Conservation (phyloP, 2,113 vertebrate species). For the Thalassoma bifasciatum region DNA sequence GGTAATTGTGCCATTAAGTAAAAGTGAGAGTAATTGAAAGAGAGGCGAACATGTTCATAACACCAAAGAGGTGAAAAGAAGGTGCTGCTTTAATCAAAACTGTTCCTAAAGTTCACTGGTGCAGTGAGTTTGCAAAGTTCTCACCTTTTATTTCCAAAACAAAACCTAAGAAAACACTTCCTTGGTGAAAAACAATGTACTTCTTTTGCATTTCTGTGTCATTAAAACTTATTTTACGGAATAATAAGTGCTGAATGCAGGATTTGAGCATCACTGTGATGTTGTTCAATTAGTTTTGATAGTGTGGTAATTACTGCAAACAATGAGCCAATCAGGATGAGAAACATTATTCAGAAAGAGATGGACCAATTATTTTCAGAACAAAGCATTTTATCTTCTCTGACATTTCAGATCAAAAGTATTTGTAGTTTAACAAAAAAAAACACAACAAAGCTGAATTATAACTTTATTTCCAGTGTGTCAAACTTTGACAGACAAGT, state of each 20-base stretch:
- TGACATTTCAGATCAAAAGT: conserved; percentile 11
- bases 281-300: conserved; percentile 42
- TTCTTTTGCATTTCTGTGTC: conserved; percentile 40
- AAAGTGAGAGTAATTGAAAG: background rate
- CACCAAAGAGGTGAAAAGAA: conserved; percentile 1
- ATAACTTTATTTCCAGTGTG: conserved; percentile 17
- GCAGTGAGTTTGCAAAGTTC: conserved; percentile 11
- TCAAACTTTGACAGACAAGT: conserved; percentile 39
- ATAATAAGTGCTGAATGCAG: conserved; percentile 16
- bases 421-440: conserved; percentile 17
- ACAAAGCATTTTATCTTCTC: conserved; percentile 32
- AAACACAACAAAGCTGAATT: conserved; percentile 2
- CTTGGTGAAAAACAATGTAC: conserved; percentile 26
- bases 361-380: conserved; percentile 44
- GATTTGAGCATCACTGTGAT: conserved; percentile 35
- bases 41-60: conserved; percentile 18
- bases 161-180: background rate
- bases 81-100: conserved; percentile 47
- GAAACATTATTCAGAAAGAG: conserved; percentile 31
- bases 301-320: conserved; percentile 62
- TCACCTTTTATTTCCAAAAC: background rate
- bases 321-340: conserved; percentile 55
- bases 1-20: background rate
- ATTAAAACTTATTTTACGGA: conserved; percentile 48
- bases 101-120: conserved; percentile 7